A percentile compares a stretch with the other conserved stretches of the same genome.
Evolutionary conservation across 2,888 invertebrate genomes (phyloP).

Genomic region (Adelphocoris suturalis): DNA sequence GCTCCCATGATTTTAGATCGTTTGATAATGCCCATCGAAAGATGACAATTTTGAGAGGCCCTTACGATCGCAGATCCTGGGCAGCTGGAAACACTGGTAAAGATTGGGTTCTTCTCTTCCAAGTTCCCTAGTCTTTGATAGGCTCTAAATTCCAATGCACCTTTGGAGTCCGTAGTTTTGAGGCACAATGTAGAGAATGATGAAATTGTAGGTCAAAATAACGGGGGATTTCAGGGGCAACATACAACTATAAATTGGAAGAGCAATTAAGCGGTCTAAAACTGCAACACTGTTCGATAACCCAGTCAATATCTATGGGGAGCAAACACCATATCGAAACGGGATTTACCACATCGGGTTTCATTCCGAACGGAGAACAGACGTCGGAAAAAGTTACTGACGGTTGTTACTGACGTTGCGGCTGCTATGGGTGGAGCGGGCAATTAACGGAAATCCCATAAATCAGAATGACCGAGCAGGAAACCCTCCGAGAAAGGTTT

Average conservation of each 20-base stretch:
- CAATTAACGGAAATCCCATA: slow-evolving; percentile 17
- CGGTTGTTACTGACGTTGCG: background rate
- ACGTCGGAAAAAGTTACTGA: background rate
- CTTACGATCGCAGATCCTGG: too few species aligned
- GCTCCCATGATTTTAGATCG: too few species aligned
- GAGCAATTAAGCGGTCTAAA: background rate
- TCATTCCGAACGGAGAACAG: background rate
- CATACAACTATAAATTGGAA: background rate
- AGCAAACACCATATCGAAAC: background rate
- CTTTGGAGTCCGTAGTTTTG: too few species aligned
- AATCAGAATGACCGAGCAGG: slow-evolving; percentile 35
- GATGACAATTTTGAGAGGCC: too few species aligned
- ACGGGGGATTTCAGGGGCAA: too few species aligned
- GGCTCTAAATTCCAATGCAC: too few species aligned
- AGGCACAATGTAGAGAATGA: too few species aligned
- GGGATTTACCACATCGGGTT: background rate
- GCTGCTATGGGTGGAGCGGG: background rate
- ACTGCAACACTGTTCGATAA: slow-evolving; percentile 16
- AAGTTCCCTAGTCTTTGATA: too few species aligned
- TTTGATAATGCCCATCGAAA: too few species aligned
- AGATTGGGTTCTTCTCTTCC: too few species aligned
- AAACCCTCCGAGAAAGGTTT: slow-evolving; percentile 1
- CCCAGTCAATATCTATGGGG: background rate
- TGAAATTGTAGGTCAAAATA: too few species aligned
- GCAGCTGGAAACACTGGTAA: too few species aligned